These are phyloP conservation scores for Drepanosiphum platanoidis DNA, from an alignment of 2,888 invertebrate species.

Conservation along the genomic window DNA sequence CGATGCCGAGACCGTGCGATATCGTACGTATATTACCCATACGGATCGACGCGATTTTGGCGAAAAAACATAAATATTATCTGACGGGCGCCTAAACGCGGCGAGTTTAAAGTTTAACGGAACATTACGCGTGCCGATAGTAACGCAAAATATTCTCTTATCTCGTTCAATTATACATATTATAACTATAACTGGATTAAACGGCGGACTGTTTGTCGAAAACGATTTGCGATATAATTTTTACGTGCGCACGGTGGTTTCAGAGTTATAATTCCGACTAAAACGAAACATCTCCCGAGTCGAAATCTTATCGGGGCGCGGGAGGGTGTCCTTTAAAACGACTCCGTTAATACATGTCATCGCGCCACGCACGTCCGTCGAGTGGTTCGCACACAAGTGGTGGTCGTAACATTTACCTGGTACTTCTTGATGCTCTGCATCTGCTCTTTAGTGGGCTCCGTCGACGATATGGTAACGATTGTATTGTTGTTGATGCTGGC, in stretches of 20 bases:
- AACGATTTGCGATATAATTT: too few species aligned
- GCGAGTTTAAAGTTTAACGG: background rate
- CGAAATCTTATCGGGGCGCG: background rate
- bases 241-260: background rate
- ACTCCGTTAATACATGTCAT: constrained; percentile 23
- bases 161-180: background rate
- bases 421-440: constrained; percentile 92
- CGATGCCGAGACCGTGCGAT: background rate
- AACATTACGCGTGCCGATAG: background rate
- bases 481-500: constrained; percentile 69
- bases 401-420: constrained; percentile 74
- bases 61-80: background rate
- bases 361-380: background rate
- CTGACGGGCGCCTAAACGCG: background rate
- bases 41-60: too few species aligned
- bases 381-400: constrained; percentile 15
- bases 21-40: background rate
- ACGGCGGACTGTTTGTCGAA: too few species aligned
- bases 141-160: background rate
- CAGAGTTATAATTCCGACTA: background rate
- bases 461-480: constrained; percentile 64
- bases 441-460: constrained; percentile 83
- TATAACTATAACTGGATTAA: background rate
- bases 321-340: background rate
- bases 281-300: background rate